phyloP scores from a whole-genome alignment of 2,797 vertebrate species.

The Petrocephalus schoutedeni region DNA sequence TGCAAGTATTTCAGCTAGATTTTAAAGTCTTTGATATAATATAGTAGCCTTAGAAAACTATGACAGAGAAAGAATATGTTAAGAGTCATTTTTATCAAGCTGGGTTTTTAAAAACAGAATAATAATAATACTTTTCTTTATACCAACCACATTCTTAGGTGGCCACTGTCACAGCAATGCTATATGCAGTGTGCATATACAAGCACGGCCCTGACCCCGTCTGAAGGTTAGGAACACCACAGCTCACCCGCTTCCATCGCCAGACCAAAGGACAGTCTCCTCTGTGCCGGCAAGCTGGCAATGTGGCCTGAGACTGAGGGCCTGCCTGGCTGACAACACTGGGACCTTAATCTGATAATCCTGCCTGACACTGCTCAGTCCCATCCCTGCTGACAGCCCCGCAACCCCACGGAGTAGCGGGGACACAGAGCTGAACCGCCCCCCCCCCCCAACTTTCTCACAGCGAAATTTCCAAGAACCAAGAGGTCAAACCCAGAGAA shows the following conservation, averaged over 20 bases:
- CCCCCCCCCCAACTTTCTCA: neutral
- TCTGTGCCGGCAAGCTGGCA: neutral
- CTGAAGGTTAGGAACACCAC: neutral
- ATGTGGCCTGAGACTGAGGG: neutral
- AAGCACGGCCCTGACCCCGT: neutral
- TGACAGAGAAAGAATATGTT: neutral
- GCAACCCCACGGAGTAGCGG: neutral
- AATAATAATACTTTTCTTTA: neutral
- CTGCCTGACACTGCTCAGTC: slow-evolving; percentile 1
- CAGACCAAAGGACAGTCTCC: neutral
- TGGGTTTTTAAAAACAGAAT: neutral
- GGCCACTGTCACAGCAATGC: neutral
- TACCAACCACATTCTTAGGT: neutral
- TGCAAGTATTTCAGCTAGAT: neutral
- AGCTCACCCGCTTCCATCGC: neutral
- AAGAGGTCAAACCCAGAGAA: neutral
- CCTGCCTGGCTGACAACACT: slow-evolving; percentile 2
- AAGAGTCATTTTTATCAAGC: neutral
- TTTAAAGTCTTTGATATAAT: neutral
- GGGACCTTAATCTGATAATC: slow-evolving; percentile 29
- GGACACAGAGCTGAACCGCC: neutral
- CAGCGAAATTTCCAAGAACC: neutral
- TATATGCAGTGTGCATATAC: neutral
- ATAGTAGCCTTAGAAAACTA: neutral
- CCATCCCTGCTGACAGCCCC: neutral